Conservation (phyloP, 2,113 vertebrate genomes). For the Uropsilus gracilis region DNA sequence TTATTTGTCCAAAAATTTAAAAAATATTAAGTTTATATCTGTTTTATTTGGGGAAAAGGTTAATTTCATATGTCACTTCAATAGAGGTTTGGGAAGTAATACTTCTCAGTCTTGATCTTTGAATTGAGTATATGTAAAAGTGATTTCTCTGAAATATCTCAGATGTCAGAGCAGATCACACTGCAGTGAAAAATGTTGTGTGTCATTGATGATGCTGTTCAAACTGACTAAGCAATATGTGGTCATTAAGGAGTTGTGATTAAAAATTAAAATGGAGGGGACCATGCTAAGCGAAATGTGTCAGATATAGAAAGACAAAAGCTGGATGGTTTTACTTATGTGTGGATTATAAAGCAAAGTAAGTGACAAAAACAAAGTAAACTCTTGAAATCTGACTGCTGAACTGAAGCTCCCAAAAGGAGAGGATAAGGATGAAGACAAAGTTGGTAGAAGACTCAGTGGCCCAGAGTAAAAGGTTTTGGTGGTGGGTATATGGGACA, state of each 20-base stretch:
- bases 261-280: not conserved
- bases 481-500: no score
- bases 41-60: not conserved
- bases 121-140: not conserved
- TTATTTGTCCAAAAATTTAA: not conserved
- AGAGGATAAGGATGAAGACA: no score
- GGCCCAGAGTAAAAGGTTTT: no score
- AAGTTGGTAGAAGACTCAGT: no score
- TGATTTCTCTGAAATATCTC: not conserved
- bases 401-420: no score
- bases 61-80: not conserved
- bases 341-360: no score
- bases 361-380: no score
- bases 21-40: not conserved
- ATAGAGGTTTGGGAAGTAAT: not conserved
- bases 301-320: no score
- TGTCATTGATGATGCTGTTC: not conserved
- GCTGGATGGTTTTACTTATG: no score
- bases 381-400: no score
- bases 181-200: not conserved
- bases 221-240: conserved; percentile 54
- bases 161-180: not conserved
- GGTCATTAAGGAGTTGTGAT: not conserved
- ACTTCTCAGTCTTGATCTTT: not conserved
- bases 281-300: no score